Percentiles rank a stretch among this genome's conserved stretches.
phyloP scores from a whole-genome alignment of 1,140 invertebrate species.

The Notospermus geniculatus region DNA sequence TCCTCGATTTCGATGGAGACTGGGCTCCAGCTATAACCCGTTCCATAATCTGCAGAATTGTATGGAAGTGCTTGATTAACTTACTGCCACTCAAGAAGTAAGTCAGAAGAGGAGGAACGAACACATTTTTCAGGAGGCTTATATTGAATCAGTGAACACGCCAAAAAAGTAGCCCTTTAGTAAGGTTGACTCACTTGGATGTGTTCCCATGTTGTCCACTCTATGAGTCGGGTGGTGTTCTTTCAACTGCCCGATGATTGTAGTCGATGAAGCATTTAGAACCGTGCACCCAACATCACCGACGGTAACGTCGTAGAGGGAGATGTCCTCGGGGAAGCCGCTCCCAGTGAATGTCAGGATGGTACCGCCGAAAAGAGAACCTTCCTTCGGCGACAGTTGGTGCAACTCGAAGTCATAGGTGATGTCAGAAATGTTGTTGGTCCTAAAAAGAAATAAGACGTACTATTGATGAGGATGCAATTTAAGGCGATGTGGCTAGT shows the following conservation, averaged over 20 bases:
- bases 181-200: not conserved
- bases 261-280: not conserved
- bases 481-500: no score
- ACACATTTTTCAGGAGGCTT: no score
- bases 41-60: not conserved
- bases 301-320: not conserved
- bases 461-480: no score
- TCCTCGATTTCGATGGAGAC: not conserved
- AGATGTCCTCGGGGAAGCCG: constrained; percentile 1
- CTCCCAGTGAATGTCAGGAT: not conserved
- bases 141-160: no score
- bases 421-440: constrained; percentile 9
- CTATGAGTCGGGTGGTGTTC: not conserved
- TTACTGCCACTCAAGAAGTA: no score
- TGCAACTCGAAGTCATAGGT: not conserved
- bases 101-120: no score
- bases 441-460: not conserved
- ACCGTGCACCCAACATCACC: not conserved
- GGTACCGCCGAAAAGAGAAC: constrained; percentile 1
- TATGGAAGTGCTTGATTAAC: no score
- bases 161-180: no score
- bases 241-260: not conserved
- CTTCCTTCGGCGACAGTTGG: not conserved
- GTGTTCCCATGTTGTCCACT: not conserved
- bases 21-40: not conserved